Conservation (phyloP, 2,888 invertebrate species). For the Galeopsomyia nigrocyanea region DNA sequence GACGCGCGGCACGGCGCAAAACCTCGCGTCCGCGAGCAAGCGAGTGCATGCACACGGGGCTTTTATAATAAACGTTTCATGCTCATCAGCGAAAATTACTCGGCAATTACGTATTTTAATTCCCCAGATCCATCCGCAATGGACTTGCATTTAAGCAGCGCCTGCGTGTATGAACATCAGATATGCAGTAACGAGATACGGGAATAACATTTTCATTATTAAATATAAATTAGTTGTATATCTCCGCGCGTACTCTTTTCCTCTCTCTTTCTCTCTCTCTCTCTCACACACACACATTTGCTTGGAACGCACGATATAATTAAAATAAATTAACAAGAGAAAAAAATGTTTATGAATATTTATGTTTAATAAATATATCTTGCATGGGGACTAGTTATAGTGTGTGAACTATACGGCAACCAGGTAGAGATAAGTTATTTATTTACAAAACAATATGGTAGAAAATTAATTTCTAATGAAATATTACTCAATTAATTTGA, state of each 20-base stretch:
- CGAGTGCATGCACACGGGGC: background rate
- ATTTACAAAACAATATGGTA: too few species aligned
- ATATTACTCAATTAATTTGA: too few species aligned
- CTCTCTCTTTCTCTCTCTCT: too few species aligned
- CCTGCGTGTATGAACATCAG: conserved; percentile 26
- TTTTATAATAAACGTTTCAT: conserved; percentile 35
- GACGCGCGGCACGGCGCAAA: conserved; percentile 1
- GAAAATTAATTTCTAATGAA: too few species aligned
- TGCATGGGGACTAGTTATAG: background rate
- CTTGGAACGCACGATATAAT: background rate
- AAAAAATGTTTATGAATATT: conserved; percentile 19
- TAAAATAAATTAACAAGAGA: conserved; percentile 21
- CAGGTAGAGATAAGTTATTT: background rate
- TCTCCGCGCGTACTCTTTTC: background rate
- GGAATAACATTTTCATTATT: conserved; percentile 28
- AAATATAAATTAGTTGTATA: conserved; percentile 19
- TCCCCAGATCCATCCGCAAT: conserved; percentile 20
- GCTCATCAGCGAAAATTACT: conserved; percentile 34
- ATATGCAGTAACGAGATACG: background rate
- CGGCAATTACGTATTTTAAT: conserved; percentile 39
- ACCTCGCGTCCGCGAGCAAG: background rate
- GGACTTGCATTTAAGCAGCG: conserved; percentile 18
- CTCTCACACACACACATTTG: background rate
- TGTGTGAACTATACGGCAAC: background rate
- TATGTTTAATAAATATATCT: conserved; percentile 24